Conservation (phyloP, 2,113 vertebrate species). For the Varanus salvator region DNA sequence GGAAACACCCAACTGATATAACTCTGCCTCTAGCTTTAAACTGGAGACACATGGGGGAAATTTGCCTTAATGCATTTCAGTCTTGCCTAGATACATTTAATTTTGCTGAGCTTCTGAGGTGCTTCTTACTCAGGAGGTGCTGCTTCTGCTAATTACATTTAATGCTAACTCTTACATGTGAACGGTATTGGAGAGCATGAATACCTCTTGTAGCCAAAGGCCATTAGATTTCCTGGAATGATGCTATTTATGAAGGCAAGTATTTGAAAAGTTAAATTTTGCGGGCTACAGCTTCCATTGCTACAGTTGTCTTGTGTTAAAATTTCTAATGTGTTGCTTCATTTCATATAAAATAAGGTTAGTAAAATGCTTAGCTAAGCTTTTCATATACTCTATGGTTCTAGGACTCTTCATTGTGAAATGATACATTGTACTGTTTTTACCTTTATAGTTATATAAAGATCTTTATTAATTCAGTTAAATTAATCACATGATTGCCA, state of each 20-base stretch:
- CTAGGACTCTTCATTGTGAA: neutral
- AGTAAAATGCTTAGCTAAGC: neutral
- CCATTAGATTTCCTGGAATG: neutral
- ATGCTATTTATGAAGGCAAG: neutral
- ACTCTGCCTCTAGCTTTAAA: too few relatives aligned
- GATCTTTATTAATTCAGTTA: neutral
- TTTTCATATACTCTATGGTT: neutral
- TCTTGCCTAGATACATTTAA: neutral
- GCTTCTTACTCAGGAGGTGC: neutral
- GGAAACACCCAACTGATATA: too few relatives aligned
- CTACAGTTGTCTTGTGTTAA: neutral
- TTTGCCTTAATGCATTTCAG: neutral
- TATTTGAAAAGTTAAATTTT: neutral
- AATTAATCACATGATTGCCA: neutral
- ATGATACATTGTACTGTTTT: neutral
- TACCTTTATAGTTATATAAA: neutral
- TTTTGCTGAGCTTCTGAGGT: neutral
- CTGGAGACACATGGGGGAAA: too few relatives aligned
- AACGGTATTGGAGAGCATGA: neutral
- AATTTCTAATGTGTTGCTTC: neutral
- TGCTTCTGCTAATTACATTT: constrained; percentile 11
- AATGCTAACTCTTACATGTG: constrained; percentile 2
- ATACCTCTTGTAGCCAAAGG: neutral
- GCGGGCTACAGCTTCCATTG: neutral
- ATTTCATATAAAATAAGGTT: neutral